These are phyloP conservation scores for Tetrao urogallus DNA, from an alignment of 2,113 vertebrate species.

Conservation along the genomic window DNA sequence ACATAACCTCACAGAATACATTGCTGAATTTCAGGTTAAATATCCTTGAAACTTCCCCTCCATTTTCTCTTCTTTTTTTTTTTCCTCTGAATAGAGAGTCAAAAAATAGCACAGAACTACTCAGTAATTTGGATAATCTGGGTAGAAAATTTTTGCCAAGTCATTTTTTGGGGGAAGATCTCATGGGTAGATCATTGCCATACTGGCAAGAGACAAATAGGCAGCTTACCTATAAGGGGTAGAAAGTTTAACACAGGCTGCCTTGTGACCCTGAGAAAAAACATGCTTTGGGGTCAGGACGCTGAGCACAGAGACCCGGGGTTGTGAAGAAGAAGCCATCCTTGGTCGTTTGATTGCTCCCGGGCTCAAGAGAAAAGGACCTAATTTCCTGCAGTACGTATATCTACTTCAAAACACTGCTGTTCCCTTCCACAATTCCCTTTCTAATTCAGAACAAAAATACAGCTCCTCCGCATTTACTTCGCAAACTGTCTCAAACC, in stretches of 20 bases:
- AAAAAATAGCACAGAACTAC: not conserved
- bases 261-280: conserved; percentile 26
- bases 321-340: not conserved
- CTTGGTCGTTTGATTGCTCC: conserved; percentile 1
- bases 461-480: not conserved
- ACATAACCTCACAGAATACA: not conserved
- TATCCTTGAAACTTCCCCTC: not conserved
- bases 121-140: not conserved
- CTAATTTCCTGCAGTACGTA: conserved; percentile 10
- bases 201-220: not conserved
- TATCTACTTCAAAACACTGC: not conserved
- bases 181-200: not conserved
- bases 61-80: not conserved
- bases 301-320: not conserved
- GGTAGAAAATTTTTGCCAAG: not conserved
- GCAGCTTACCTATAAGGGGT: not conserved
- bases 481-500: not conserved
- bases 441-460: not conserved
- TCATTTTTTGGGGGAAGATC: not conserved
- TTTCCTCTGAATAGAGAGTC: not conserved
- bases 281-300: not conserved
- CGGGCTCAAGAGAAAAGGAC: not conserved
- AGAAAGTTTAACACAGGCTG: not conserved
- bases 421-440: conserved; percentile 13
- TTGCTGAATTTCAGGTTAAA: not conserved